Conservation (phyloP, 2,113 vertebrate genomes). For the Loxodonta africana region DNA sequence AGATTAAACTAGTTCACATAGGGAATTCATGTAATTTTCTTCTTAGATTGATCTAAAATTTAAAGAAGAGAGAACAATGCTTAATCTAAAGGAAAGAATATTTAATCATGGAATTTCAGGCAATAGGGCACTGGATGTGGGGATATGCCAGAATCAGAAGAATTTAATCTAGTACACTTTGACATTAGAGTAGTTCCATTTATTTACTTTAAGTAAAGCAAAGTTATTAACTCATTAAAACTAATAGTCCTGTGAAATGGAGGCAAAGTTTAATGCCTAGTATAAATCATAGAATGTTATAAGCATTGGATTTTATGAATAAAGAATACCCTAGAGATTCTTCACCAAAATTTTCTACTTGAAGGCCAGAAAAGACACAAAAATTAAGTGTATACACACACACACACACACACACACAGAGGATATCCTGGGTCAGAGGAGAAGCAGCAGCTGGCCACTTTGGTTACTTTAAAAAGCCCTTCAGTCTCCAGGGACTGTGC, state of each 20-base stretch:
- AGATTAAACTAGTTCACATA: background rate
- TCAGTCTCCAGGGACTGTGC: background rate
- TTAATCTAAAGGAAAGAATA: slow-evolving; percentile 32
- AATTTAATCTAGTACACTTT: background rate
- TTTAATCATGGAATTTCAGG: background rate
- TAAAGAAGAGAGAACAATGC: background rate
- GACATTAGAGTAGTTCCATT: slow-evolving; percentile 24
- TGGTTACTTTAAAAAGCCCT: background rate
- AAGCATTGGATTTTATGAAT: slow-evolving; percentile 44
- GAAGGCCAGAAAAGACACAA: slow-evolving; percentile 5
- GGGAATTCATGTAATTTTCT: background rate
- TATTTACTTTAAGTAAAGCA: slow-evolving; percentile 44
- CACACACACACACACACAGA: background rate
- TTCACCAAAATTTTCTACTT: slow-evolving; percentile 9
- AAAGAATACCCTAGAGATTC: slow-evolving; percentile 13
- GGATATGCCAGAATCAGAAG: background rate
- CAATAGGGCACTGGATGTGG: background rate
- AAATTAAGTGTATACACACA: background rate
- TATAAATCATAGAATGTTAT: slow-evolving; percentile 31
- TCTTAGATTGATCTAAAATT: background rate
- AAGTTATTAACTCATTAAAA: slow-evolving; percentile 51
- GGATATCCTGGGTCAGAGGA: background rate
- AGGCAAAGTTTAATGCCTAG: background rate
- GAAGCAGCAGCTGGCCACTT: background rate
- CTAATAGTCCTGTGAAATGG: slow-evolving; percentile 35